Evolutionary conservation across 2,113 vertebrate genomes (phyloP).

Genomic region (Colossoma macropomum): DNA sequence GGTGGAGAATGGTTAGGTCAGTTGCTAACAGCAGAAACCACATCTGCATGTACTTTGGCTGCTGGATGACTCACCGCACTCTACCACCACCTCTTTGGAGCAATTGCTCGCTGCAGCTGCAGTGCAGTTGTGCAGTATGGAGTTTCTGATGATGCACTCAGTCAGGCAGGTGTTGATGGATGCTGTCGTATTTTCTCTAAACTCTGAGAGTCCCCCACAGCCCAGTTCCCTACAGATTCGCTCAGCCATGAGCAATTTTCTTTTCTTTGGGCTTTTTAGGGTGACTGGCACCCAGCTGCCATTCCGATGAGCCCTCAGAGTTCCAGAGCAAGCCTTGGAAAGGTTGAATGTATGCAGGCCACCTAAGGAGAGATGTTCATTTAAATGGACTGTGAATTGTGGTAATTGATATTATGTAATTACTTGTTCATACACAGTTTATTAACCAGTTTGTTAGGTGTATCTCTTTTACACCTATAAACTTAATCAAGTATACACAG

Average conservation of each 20-base stretch:
- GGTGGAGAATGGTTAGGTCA: background rate
- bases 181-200: background rate
- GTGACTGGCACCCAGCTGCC: constrained; percentile 24
- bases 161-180: constrained; percentile 41
- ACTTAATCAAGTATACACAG: too few relatives aligned
- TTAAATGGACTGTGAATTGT: background rate
- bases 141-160: constrained; percentile 40
- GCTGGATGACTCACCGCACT: constrained; percentile 55
- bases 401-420: background rate
- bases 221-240: constrained; percentile 43
- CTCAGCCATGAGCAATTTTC: background rate
- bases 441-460: too few relatives aligned
- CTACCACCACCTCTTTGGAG: constrained; percentile 23
- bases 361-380: constrained; percentile 30
- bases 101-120: constrained; percentile 9
- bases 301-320: constrained; percentile 6
- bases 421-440: too few relatives aligned
- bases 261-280: constrained; percentile 8
- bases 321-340: constrained; percentile 45
- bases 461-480: too few relatives aligned
- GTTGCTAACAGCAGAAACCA: background rate
- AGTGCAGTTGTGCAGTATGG: constrained; percentile 53
- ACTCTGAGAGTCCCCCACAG: constrained; percentile 36
- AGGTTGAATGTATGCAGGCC: constrained; percentile 12
- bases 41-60: background rate